Evolutionary conservation across 1,140 invertebrate species (phyloP).

Genomic region (Ostrea edulis): DNA sequence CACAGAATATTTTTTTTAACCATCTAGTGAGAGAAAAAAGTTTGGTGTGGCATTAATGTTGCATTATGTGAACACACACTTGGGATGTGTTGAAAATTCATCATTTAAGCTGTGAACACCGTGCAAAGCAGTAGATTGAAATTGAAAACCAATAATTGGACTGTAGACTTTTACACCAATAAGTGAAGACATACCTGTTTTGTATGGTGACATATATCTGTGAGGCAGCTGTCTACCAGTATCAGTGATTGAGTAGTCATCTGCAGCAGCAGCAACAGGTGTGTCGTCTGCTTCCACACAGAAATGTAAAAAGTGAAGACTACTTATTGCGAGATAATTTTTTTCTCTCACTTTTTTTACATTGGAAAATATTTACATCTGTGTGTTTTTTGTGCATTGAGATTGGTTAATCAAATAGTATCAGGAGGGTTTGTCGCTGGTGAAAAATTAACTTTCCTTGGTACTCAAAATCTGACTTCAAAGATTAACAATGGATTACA

Average conservation of each 20-base stretch:
- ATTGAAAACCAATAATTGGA: slow-evolving; percentile 30
- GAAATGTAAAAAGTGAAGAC: slow-evolving; percentile 1
- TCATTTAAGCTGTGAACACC: not conserved
- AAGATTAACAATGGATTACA: slow-evolving; percentile 20
- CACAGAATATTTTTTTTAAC: not conserved
- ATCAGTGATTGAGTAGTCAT: not conserved
- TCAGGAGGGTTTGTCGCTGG: not conserved
- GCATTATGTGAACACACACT: not conserved
- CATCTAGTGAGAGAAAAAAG: not conserved
- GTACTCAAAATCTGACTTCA: not conserved
- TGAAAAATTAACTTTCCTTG: not conserved
- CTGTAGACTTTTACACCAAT: not conserved
- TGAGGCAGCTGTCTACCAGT: slow-evolving; percentile 5
- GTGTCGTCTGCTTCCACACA: slow-evolving; percentile 24
- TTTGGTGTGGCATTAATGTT: not conserved
- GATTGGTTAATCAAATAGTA: not conserved
- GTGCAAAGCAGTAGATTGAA: not conserved
- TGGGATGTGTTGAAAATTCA: not conserved
- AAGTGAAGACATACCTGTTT: slow-evolving; percentile 17
- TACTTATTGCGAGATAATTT: not conserved
- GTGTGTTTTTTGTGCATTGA: not conserved
- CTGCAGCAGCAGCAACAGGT: not conserved
- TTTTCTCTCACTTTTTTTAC: not conserved
- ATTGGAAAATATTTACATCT: slow-evolving; percentile 13
- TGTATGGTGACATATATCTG: not conserved